A percentile compares a stretch with the other conserved stretches of the same genome.
phyloP scores from a whole-genome alignment of 2,797 vertebrate species.

The Thalassophryne amazonica region DNA sequence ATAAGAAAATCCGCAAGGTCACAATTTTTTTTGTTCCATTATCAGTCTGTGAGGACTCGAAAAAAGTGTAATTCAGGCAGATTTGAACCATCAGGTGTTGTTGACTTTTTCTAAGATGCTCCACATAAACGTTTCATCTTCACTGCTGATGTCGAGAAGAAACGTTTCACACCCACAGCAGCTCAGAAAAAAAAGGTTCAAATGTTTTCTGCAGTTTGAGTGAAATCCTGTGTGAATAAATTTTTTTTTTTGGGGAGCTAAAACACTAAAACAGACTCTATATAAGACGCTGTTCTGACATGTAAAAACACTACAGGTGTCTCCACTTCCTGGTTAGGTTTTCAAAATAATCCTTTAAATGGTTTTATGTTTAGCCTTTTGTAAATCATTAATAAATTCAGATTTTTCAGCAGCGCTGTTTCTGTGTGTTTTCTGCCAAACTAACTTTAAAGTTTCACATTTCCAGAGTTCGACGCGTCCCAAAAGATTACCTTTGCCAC shows the following conservation, averaged over 20 bases:
- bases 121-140: slow-evolving; percentile 9
- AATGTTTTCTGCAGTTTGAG: slow-evolving; percentile 46
- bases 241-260: slow-evolving; percentile 39
- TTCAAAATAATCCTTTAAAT: slow-evolving; percentile 60
- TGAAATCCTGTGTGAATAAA: slow-evolving; percentile 63
- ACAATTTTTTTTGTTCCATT: too few relatives aligned
- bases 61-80: too few relatives aligned
- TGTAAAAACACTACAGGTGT: slow-evolving; percentile 32
- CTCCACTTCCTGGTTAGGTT: slow-evolving; percentile 49
- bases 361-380: slow-evolving; percentile 80
- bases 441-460: too few relatives aligned
- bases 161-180: slow-evolving; percentile 1
- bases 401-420: slow-evolving; percentile 77
- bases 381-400: slow-evolving; percentile 87
- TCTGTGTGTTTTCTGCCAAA: slow-evolving; percentile 34
- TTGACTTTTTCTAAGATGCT: too few relatives aligned
- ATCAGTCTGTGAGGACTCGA: too few relatives aligned
- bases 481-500: too few relatives aligned
- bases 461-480: too few relatives aligned
- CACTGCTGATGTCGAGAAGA: slow-evolving; percentile 31
- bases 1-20: too few relatives aligned
- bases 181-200: slow-evolving; percentile 13
- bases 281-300: slow-evolving; percentile 37
- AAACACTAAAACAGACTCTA: slow-evolving; percentile 28
- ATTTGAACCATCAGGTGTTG: too few relatives aligned